Evolutionary conservation across 2,113 vertebrate species (phyloP), one percentile per base, ranked within the genome.

Genomic region (Phoxinus phoxinus): DNA sequence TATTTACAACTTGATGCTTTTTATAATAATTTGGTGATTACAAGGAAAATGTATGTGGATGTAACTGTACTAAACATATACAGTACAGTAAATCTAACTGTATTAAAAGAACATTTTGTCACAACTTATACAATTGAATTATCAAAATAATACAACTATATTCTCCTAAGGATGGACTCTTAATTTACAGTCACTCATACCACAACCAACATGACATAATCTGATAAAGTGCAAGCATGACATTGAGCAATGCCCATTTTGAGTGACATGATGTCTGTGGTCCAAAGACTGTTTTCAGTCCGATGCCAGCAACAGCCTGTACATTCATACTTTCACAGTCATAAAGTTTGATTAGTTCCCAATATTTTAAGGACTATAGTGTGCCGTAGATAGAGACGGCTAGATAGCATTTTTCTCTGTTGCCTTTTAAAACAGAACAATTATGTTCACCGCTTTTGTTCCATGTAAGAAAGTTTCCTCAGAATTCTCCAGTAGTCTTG

Each of bases 401-500:
- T 1, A 1, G 15, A 35, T 25, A 61, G n/a, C 23, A 61, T 61
- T 61, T 59, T 25, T n/a, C 59, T 61, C 3, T 12, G 59, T 61
- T 61, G 59, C 59, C n/a, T 61, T 61, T 61, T 11, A 25, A 61
- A 61, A 11, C n/a, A 25, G 1, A 67, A 30, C 3, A 35, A 35
- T 15, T 35, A 30, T 30, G 30, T 67, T 9, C 65, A 35, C 6
- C 0, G 69, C 37, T 73, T 73, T 6, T 61, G 41, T 10, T 15
- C 3, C 17, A 3, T 65, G 56, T 65, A 71, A 71, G 19, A 71
- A 80, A 17, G 32, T 25, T 74, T 73, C 5, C 35, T 93, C 44
- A 95, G 89, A 95, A 94, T 65, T 92, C 88, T 71, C 92, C 90
- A 11, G 93, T 92, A 3, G 92, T 84, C 91, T 94, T 94, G 41